Evolutionary conservation across 2,797 vertebrate genomes (phyloP), one percentile per base, ranked within the genome.

Genomic region (Novumbra hubbsi): DNA sequence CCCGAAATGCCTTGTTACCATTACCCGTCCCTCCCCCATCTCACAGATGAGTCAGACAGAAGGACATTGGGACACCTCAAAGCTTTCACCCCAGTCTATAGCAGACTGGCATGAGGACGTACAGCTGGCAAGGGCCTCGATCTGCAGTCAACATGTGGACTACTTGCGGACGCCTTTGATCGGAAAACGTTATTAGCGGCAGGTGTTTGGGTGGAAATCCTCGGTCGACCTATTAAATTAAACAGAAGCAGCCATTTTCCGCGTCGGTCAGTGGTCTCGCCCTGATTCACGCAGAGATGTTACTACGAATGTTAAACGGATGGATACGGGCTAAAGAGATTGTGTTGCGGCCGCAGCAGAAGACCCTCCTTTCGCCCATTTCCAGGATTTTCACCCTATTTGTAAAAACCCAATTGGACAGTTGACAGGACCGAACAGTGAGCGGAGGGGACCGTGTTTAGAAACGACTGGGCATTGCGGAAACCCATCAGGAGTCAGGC

Each of bases 211-310:
- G 77, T 28, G 73, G 82, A 71, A 73, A 62, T 70, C 80, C 83
- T 80, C 71, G 34, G 79, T 78, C 88, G 89, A 88, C 90, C 87
- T 87, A 81, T 83, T 76, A 84, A 88, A 88, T 84, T 83, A 87
- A 87, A 89, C 84, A 89, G 85, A 90, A 81, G 87, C 83, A 82
- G 85, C 69, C 84, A 81, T 92, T 91, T 86, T 84, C 80, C 81
- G 81, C 78, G n/a, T n/a, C n/a, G n/a, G n/a, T 34, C 5, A 38
- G 8, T 38, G 34, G 34, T 38, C 34, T 38, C 34, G 34, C 5
- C 34, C 34, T 5, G 34, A 38, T 38, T 45, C 5, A 45, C 9
- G 8, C 41, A 2, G 41, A 12, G 41, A 45, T 45, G 41, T 45
- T 45, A 41, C 9, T 41, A 4, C 9, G 41, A 41, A 11, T 41